These are phyloP conservation scores for Labrus mixtus DNA, from an alignment of 2,113 vertebrate species.

Conservation along the genomic window DNA sequence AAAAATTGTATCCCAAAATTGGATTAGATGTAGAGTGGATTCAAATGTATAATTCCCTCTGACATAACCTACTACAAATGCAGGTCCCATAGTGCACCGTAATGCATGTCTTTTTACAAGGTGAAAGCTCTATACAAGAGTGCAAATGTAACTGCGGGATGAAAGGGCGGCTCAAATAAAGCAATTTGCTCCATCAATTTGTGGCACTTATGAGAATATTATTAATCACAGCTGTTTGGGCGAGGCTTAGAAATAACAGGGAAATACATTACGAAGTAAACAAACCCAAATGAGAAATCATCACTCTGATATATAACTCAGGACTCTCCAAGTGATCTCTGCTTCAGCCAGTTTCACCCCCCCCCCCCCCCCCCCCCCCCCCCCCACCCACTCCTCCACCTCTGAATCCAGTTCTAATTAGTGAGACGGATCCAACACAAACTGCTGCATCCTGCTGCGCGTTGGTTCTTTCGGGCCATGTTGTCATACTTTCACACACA, in stretches of 20 bases:
- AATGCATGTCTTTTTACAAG: conserved; percentile 45
- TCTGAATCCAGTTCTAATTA: conserved; percentile 65
- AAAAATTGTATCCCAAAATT: conserved; percentile 56
- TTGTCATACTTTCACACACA: conserved; percentile 35
- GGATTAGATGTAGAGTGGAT: conserved; percentile 59
- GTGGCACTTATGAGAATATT: conserved; percentile 26
- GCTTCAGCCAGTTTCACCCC: conserved; percentile 56
- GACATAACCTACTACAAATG: conserved; percentile 50
- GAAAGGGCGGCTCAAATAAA: conserved; percentile 31
- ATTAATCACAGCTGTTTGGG: conserved; percentile 1
- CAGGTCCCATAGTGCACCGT: conserved; percentile 42
- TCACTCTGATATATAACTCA: background rate
- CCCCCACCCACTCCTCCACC: conserved; percentile 49
- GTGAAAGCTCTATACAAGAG: conserved; percentile 46
- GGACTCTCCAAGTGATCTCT: conserved; percentile 24
- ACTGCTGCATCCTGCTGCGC: conserved; percentile 56
- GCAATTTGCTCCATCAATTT: conserved; percentile 15
- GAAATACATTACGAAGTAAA: conserved; percentile 33
- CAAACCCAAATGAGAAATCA: conserved; percentile 34
- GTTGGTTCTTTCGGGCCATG: conserved; percentile 63
- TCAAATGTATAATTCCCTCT: conserved; percentile 53
- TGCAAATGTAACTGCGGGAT: conserved; percentile 43
- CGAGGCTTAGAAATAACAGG: background rate
- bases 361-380: no score
- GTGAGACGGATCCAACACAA: conserved; percentile 62